These are phyloP conservation scores for Setophaga coronata DNA, from an alignment of 2,113 vertebrate genomes.

Conservation along the genomic window DNA sequence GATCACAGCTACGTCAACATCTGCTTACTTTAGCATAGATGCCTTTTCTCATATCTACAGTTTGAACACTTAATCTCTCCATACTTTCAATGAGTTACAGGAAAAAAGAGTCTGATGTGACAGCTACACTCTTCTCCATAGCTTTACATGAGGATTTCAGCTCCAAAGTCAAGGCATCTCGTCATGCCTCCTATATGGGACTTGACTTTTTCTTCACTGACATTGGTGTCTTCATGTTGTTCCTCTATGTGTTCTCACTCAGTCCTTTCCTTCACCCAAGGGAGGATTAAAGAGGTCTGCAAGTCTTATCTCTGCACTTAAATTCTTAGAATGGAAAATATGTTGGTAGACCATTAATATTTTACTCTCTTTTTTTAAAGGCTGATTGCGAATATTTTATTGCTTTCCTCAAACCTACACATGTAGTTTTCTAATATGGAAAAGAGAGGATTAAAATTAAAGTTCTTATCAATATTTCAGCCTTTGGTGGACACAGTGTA, in stretches of 20 bases:
- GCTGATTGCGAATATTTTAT: neutral
- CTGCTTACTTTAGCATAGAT: neutral
- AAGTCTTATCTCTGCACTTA: neutral
- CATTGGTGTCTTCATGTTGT: neutral
- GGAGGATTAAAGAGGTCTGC: neutral
- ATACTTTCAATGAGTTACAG: neutral
- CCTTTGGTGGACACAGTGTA: neutral
- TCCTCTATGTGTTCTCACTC: neutral
- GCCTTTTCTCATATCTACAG: neutral
- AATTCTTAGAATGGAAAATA: neutral
- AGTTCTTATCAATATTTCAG: neutral
- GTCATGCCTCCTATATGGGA: neutral
- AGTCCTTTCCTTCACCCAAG: neutral
- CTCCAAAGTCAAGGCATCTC: neutral
- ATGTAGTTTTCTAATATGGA: too few species aligned
- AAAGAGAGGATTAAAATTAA: too few species aligned
- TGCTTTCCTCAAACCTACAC: too few species aligned
- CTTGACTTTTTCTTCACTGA: neutral
- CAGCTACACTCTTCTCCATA: neutral
- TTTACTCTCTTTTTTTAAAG: neutral
- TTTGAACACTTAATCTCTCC: neutral
- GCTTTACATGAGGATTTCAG: neutral
- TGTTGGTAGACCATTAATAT: neutral
- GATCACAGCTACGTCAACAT: neutral
- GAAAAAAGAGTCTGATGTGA: neutral